These are phyloP conservation scores for Taenioides sp. DNA, from an alignment of 2,797 vertebrate genomes.

Conservation along the genomic window DNA sequence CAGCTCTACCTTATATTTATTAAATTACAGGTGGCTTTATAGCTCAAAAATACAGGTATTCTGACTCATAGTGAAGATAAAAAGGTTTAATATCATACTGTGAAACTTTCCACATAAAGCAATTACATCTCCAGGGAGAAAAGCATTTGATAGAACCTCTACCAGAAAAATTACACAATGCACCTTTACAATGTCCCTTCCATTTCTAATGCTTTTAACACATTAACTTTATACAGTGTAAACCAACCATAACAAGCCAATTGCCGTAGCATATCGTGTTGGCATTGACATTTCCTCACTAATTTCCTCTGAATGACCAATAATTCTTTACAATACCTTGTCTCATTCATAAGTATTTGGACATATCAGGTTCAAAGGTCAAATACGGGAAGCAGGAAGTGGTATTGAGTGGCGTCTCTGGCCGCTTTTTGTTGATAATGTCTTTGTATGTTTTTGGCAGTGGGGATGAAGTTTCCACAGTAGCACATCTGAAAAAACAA, in stretches of 20 bases:
- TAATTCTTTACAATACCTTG: conserved; percentile 19
- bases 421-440: conserved; percentile 27
- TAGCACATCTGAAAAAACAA: conserved; percentile 51
- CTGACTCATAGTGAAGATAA: too few species aligned
- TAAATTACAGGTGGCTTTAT: too few species aligned
- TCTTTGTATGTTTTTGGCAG: conserved; percentile 35
- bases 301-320: conserved; percentile 5
- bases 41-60: too few species aligned
- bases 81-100: too few species aligned
- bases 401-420: conserved; percentile 31
- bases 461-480: conserved; percentile 47
- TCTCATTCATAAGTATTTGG: conserved; percentile 32
- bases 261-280: neutral
- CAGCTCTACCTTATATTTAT: too few species aligned
- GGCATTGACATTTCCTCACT: neutral
- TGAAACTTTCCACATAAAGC: too few species aligned
- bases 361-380: conserved; percentile 47
- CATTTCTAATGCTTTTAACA: too few species aligned
- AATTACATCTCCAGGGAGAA: too few species aligned
- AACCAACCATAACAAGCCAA: neutral
- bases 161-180: too few species aligned
- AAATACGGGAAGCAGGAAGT: conserved; percentile 50
- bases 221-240: neutral
- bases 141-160: too few species aligned
- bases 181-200: too few species aligned